Conservation (phyloP, 2,113 vertebrate genomes). For the rabbit (Oryctolagus cuniculus) region mOryCun1.1 NC_091437.1:28760501-28761000, state of each 20-base stretch:
- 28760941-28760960: constrained; percentile 88
- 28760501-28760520: neutral
- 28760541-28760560: neutral
- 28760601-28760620: constrained; percentile 28
- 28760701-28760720: neutral
- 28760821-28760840: constrained; percentile 83
- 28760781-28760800: constrained; percentile 85
- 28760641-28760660: constrained; percentile 61
- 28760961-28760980: constrained; percentile 87
- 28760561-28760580: constrained; percentile 15
- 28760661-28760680: constrained; percentile 79
- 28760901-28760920: constrained; percentile 85
- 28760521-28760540: neutral
- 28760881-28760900: constrained; percentile 89
- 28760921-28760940: constrained; percentile 88
- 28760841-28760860: constrained; percentile 85
- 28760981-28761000: constrained; percentile 87
- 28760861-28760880: constrained; percentile 83
- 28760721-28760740: constrained; percentile 87
- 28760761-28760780: constrained; percentile 88
- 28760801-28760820: constrained; percentile 85
- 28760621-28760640: constrained; percentile 37
- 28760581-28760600: neutral
- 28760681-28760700: constrained; percentile 68
- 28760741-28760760: constrained; percentile 87